Conservation (phyloP, 64 coral and sea anemone species). For the Pocillopora damicornis region DNA sequence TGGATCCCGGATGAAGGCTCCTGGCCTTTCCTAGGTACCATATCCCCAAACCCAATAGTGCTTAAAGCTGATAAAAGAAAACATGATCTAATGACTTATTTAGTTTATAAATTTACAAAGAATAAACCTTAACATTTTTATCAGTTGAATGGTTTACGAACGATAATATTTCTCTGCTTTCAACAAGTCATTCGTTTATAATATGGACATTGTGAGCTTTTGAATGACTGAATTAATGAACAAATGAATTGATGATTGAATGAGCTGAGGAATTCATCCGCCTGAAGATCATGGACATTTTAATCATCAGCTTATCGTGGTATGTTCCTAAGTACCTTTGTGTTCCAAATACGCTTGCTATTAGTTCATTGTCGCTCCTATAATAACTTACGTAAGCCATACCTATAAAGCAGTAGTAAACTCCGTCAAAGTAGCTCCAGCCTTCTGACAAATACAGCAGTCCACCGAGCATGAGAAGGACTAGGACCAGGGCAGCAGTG, state of each 20-base stretch:
- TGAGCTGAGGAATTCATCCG: no score
- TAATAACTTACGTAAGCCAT: neutral
- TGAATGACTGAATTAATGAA: no score
- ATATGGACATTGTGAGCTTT: no score
- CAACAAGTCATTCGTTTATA: no score
- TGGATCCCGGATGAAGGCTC: conserved; percentile 32
- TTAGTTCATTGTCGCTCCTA: no score
- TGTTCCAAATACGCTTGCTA: no score
- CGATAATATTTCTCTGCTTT: no score
- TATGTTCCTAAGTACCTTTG: no score
- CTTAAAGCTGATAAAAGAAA: conserved; percentile 26
- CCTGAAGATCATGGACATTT: no score
- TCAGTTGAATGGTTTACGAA: no score
- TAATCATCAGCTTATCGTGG: no score
- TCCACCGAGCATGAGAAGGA: conserved; percentile 54
- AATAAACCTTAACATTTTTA: neutral
- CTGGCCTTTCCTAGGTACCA: conserved; percentile 50
- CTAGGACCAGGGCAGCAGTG: conserved; percentile 24
- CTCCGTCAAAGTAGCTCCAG: conserved; percentile 67
- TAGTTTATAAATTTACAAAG: neutral
- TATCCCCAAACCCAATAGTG: conserved; percentile 75
- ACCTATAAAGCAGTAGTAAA: conserved; percentile 83
- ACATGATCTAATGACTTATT: neutral
- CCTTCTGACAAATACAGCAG: conserved; percentile 62
- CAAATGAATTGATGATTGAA: neutral